Evolutionary conservation across 2,888 invertebrate species (phyloP).

Genomic region (Seira sanloemensis): DNA sequence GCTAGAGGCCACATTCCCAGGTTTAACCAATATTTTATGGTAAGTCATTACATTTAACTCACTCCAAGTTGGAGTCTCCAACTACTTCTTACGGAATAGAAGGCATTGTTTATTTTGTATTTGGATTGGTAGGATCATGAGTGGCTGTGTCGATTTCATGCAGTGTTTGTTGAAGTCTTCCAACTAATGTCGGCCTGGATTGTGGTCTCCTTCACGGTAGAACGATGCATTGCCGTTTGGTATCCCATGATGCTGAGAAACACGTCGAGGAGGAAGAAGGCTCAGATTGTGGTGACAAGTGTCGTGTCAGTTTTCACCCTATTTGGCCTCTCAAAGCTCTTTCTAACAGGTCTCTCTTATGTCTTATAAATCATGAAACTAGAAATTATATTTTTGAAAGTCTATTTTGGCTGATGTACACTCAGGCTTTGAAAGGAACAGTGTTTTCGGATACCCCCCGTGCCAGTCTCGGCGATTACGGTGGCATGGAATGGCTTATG

Average conservation of each 20-base stretch:
- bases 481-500: slow-evolving; percentile 75
- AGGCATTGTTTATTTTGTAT: too few species aligned
- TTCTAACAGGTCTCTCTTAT: slow-evolving; percentile 74
- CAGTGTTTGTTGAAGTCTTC: slow-evolving; percentile 74
- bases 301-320: slow-evolving; percentile 65
- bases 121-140: slow-evolving; percentile 68
- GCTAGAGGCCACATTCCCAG: slow-evolving; percentile 74
- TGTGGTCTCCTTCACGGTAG: slow-evolving; percentile 76
- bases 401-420: not conserved
- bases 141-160: slow-evolving; percentile 73
- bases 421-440: slow-evolving; percentile 76
- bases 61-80: not conserved
- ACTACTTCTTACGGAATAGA: too few species aligned
- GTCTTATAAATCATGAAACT: not conserved
- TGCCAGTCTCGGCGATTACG: slow-evolving; percentile 74
- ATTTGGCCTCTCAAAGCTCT: slow-evolving; percentile 75
- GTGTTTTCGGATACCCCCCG: slow-evolving; percentile 75
- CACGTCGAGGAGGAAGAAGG: slow-evolving; percentile 39
- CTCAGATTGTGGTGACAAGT: slow-evolving; percentile 58
- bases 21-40: slow-evolving; percentile 75
- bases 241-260: slow-evolving; percentile 65
- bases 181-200: slow-evolving; percentile 76
- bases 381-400: not conserved
- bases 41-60: slow-evolving; percentile 59
- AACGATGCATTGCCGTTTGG: slow-evolving; percentile 73